Base-by-base conservation (phyloP, 1,140 invertebrate genomes). In the Zaprionus kolodkinae region DNA sequence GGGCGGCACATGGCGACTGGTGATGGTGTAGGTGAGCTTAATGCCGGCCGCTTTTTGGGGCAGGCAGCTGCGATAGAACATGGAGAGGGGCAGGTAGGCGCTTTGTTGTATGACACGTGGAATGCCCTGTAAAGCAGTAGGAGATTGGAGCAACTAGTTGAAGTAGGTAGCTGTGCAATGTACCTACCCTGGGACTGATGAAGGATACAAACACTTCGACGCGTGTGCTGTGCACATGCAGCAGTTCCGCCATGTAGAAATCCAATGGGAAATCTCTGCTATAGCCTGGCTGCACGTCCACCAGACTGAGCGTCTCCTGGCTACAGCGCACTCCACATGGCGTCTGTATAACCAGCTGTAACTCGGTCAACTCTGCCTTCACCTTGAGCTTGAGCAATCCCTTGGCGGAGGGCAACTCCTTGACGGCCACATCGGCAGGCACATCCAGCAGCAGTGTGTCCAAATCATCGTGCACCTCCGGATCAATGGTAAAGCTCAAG, bases 31-130 rank as follows among this genome's bases (percentile, higher is more conserved):
- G 6, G 91, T 92, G 1, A 92, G 40, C 76, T 92, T 92, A 12
- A 92, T 91, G 0, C 74, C 69, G 0, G 85, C 91, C 6, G 91
- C 81, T 57, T 92, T 92, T 52, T 92, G 92, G 0, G 92, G 83
- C 56, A 76, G 77, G 11, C 65, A 75, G 11, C 36, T 54, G 48
- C 81, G 88, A 74, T 81, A 92, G 63, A 92, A 88, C 89, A 92
- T 92, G 56, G 67, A 78, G 6, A 92, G 56, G 0, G 92, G 92
- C 38, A 92, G 62, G 30, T 84, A 52, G 0, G 81, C 82, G 11
- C 50, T 72, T 45, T 91, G 81, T 30, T 82, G 81, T 1, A 92
- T 73, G 2, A 92, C 80, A 7, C 91, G 61, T 0, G 90, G 88
- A 54, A 92, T 92, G 27, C 91, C 91, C 90, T 91, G 0, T 11